phyloP scores from a whole-genome alignment of 2,797 vertebrate species.

The Gymnothorax reevesii region DNA sequence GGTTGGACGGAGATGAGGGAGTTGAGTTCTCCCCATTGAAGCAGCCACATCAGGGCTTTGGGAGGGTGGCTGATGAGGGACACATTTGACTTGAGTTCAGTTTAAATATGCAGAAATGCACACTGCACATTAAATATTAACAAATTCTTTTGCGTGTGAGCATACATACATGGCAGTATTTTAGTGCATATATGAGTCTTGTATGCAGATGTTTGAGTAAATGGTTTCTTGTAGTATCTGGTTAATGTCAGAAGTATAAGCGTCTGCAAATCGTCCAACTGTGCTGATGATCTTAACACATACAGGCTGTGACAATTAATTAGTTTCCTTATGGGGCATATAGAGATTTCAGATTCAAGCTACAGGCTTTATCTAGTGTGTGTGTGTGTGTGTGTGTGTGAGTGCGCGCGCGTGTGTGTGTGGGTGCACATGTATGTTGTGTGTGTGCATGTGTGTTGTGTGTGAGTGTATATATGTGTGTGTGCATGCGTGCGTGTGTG shows the following conservation, averaged over 20 bases:
- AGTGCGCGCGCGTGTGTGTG: background rate
- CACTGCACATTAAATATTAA: background rate
- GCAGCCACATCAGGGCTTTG: background rate
- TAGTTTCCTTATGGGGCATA: background rate
- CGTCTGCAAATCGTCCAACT: background rate
- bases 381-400: background rate
- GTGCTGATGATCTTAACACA: background rate
- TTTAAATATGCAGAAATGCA: background rate
- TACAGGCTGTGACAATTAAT: background rate
- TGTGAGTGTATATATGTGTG: background rate
- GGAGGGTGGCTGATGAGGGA: background rate
- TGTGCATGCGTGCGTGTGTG: background rate
- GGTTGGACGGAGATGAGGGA: background rate
- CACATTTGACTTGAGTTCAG: background rate
- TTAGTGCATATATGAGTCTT: background rate
- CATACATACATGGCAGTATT: no score
- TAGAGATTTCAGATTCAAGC: background rate
- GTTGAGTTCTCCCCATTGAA: background rate
- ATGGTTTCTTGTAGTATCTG: background rate
- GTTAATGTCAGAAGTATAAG: background rate
- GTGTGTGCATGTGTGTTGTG: background rate
- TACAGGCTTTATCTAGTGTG: background rate
- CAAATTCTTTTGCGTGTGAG: background rate
- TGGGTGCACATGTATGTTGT: background rate
- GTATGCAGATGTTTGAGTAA: background rate